Percentiles rank a stretch among this genome's conserved stretches.
phyloP scores from a whole-genome alignment of 2,797 vertebrate genomes.

The Odontamblyopus rebecca region DNA sequence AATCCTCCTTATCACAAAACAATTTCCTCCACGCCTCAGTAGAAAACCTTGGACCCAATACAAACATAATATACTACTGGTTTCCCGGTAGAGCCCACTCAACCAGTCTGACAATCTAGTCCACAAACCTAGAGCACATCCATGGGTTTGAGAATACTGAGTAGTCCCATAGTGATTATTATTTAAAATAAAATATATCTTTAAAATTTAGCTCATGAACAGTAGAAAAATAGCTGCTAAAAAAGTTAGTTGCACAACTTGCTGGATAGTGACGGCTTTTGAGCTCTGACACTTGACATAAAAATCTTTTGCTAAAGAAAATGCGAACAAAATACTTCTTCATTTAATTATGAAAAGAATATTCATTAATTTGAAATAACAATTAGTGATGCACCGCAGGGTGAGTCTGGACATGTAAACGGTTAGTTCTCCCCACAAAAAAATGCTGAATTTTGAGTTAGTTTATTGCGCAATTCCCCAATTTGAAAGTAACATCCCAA shows the following conservation, averaged over 20 bases:
- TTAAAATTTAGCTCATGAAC: no score
- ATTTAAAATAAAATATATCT: no score
- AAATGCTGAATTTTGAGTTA: neutral
- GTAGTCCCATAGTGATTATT: no score
- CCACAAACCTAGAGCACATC: no score
- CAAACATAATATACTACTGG: neutral
- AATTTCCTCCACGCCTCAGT: constrained; percentile 10
- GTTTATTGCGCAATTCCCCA: neutral
- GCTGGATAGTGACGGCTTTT: neutral
- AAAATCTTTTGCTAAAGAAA: neutral
- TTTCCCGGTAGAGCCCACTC: neutral
- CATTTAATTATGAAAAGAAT: no score
- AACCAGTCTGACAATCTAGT: neutral
- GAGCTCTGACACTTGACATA: neutral
- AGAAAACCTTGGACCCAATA: constrained; percentile 44
- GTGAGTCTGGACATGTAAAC: neutral
- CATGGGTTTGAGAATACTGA: no score
- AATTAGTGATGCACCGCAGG: neutral
- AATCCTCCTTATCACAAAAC: constrained; percentile 38
- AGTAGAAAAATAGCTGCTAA: no score
- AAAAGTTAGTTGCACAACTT: neutral
- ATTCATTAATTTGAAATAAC: neutral
- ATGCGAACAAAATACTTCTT: no score
- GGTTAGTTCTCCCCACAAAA: neutral
- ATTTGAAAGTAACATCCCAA: neutral